Percentiles rank a stretch among this genome's conserved stretches.
Conservation (phyloP, 2,797 vertebrate species). For the Sebastes diploproa region DNA sequence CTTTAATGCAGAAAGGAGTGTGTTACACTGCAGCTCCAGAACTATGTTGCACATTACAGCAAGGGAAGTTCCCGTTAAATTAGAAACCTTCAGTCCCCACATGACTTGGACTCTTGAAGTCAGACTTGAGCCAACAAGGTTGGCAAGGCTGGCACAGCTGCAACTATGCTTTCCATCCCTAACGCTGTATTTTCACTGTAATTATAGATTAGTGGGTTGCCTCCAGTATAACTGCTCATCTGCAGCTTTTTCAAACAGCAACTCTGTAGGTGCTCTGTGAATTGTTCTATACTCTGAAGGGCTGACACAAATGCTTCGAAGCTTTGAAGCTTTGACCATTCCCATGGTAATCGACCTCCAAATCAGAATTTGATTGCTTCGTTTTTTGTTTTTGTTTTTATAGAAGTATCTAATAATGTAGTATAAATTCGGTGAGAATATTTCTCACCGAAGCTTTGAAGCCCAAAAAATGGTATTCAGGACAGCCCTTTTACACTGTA, state of each 20-base stretch:
- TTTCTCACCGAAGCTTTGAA: no score
- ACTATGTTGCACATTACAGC: background rate
- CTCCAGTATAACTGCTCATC: background rate
- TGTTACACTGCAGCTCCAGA: background rate
- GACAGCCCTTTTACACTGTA: background rate
- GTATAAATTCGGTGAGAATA: no score
- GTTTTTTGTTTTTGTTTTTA: no score
- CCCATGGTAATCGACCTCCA: no score
- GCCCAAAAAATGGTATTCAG: no score
- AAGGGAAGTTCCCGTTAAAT: background rate
- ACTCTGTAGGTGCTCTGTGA: background rate
- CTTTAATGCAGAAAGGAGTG: no score
- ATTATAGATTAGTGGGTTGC: background rate
- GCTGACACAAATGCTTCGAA: no score
- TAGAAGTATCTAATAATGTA: no score
- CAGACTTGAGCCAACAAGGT: background rate
- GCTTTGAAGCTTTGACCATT: no score
- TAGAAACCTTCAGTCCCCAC: background rate
- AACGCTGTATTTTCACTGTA: conserved; percentile 5
- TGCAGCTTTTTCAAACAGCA: background rate
- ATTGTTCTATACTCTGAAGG: background rate
- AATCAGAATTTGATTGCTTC: no score
- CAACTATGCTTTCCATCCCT: background rate
- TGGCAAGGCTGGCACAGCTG: background rate
- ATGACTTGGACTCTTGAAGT: background rate